These are phyloP conservation scores for Drosophila maculinotata DNA, from an alignment of 2,888 invertebrate species.

Conservation along the genomic window DNA sequence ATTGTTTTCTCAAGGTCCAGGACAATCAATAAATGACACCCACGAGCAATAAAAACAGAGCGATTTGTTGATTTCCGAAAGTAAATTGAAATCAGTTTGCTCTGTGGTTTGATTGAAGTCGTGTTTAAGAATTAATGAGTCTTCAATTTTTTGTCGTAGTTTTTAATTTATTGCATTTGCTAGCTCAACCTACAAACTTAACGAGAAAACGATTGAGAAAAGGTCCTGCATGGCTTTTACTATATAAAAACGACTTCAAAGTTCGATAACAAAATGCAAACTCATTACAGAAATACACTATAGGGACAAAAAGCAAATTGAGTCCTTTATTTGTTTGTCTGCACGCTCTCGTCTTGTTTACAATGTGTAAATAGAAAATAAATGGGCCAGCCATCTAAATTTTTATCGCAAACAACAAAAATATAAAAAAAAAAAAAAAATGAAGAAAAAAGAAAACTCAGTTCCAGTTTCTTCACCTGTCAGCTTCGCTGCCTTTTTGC, in stretches of 20 bases:
- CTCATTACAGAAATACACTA: conserved; percentile 1
- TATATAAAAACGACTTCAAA: not conserved
- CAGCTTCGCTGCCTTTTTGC: conserved; percentile 57
- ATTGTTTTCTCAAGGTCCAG: conserved; percentile 43
- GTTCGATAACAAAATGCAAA: conserved; percentile 6
- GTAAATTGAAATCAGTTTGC: not conserved
- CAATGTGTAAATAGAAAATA: conserved; percentile 60
- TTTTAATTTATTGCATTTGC: no score
- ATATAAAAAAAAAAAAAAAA: not conserved
- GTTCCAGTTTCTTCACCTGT: conserved; percentile 57
- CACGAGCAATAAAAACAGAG: not conserved
- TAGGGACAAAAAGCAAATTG: conserved; percentile 18
- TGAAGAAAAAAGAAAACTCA: conserved; percentile 20
- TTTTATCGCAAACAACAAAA: conserved; percentile 41
- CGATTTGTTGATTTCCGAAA: not conserved
- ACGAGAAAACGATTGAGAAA: not conserved
- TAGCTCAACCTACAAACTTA: no score
- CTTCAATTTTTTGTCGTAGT: not conserved
- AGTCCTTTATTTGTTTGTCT: conserved; percentile 42
- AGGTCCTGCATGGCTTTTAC: not conserved
- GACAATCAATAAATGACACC: conserved; percentile 43
- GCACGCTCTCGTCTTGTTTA: conserved; percentile 38
- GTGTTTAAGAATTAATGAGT: not conserved
- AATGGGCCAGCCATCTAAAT: conserved; percentile 51
- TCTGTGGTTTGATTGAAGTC: not conserved